Evolutionary conservation across 2,888 invertebrate genomes (phyloP).

Genomic region (Elysia crispata): DNA sequence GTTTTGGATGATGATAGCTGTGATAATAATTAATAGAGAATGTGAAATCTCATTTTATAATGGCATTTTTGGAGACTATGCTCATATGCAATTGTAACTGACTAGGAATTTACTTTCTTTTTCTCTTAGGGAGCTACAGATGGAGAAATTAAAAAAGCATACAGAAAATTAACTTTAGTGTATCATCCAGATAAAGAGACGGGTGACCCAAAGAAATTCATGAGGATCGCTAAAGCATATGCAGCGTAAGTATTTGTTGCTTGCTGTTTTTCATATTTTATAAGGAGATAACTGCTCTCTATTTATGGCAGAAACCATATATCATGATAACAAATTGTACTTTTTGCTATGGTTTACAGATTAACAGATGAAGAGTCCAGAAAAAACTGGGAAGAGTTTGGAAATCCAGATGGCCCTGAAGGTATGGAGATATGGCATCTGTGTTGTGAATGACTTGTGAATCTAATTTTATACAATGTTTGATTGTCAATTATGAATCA

Average conservation of each 20-base stretch:
- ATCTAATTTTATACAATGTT: not conserved
- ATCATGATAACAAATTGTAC: not conserved
- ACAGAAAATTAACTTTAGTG: slow-evolving; percentile 93
- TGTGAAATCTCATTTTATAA: too few relatives aligned
- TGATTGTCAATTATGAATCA: not conserved
- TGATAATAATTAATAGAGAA: too few relatives aligned
- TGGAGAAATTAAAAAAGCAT: slow-evolving; percentile 95
- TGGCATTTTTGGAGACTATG: too few relatives aligned
- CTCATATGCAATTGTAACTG: too few relatives aligned
- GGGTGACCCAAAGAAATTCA: slow-evolving; percentile 97
- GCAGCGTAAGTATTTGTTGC: slow-evolving; percentile 76
- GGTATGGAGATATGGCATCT: slow-evolving; percentile 66
- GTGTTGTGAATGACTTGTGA: too few relatives aligned
- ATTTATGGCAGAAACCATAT: not conserved
- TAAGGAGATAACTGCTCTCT: too few relatives aligned
- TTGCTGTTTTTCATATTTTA: not conserved
- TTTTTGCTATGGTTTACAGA: slow-evolving; percentile 79
- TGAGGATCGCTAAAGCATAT: slow-evolving; percentile 95
- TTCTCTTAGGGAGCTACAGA: slow-evolving; percentile 86
- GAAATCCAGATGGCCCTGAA: slow-evolving; percentile 99
- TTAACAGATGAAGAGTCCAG: slow-evolving; percentile 98
- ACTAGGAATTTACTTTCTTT: not conserved
- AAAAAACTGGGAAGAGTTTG: slow-evolving; percentile 99
- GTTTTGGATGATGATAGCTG: too few relatives aligned
- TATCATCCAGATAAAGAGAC: slow-evolving; percentile 98